Evolutionary conservation across 2,888 invertebrate genomes (phyloP).

Genomic region (Chrysotoxum bicinctum): DNA sequence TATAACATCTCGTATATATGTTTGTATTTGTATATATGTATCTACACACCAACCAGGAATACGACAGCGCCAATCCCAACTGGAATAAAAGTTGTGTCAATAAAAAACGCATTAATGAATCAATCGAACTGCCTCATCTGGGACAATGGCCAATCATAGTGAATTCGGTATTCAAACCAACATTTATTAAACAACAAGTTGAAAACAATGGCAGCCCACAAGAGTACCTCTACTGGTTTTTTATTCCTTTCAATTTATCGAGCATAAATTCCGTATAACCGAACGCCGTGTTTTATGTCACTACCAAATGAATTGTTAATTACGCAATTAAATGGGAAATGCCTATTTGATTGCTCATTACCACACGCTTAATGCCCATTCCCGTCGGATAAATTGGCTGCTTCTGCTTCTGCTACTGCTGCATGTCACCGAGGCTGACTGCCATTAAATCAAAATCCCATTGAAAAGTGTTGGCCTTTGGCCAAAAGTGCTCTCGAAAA

Average conservation of each 20-base stretch:
- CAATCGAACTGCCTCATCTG: constrained; percentile 56
- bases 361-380: constrained; percentile 49
- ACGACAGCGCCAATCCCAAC: background rate
- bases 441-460: constrained; percentile 69
- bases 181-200: constrained; percentile 56
- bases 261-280: constrained; percentile 70
- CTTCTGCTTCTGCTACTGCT: background rate
- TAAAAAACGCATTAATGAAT: constrained; percentile 62
- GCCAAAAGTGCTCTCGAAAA: constrained; percentile 59
- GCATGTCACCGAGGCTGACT: constrained; percentile 66
- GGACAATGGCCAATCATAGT: constrained; percentile 27
- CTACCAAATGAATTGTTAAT: constrained; percentile 73
- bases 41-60: background rate
- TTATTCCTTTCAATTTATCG: constrained; percentile 34
- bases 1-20: no score
- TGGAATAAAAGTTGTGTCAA: constrained; percentile 19
- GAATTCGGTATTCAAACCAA: constrained; percentile 7
- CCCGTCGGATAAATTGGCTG: constrained; percentile 13
- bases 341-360: constrained; percentile 72
- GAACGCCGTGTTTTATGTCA: constrained; percentile 70
- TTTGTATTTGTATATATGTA: background rate
- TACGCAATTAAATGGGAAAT: constrained; percentile 72
- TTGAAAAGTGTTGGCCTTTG: constrained; percentile 57
- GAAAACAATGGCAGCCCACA: constrained; percentile 56
- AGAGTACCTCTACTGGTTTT: background rate